These are phyloP conservation scores for Drosophila neonasuta DNA, from an alignment of 2,888 invertebrate genomes.

Conservation along the genomic window DNA sequence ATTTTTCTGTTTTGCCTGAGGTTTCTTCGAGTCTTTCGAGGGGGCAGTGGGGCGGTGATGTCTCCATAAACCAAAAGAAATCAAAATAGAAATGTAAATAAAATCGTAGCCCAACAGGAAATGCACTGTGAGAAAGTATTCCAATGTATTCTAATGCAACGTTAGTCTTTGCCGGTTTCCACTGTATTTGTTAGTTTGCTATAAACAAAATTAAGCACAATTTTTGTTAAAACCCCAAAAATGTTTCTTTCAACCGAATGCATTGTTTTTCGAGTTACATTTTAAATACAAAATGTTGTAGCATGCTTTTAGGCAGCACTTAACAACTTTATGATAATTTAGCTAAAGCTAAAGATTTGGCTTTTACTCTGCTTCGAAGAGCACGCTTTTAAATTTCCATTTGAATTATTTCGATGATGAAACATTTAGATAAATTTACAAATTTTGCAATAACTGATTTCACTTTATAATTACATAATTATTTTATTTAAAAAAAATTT, in stretches of 20 bases:
- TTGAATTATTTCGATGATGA: too few relatives aligned
- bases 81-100: conserved; percentile 43
- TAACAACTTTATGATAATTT: not conserved
- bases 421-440: too few relatives aligned
- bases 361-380: too few relatives aligned
- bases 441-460: too few relatives aligned
- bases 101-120: conserved; percentile 29
- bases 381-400: too few relatives aligned
- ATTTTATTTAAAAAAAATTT: too few relatives aligned
- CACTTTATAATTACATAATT: too few relatives aligned
- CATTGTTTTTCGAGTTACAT: too few relatives aligned
- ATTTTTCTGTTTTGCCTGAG: conserved; percentile 40
- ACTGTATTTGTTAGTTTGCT: not conserved
- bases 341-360: not conserved
- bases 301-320: not conserved
- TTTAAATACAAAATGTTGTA: not conserved
- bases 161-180: not conserved
- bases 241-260: not conserved
- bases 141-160: not conserved
- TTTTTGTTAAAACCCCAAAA: not conserved
- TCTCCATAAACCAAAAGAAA: conserved; percentile 58
- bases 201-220: not conserved
- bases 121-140: conserved; percentile 38
- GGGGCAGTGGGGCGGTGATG: conserved; percentile 22
- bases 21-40: conserved; percentile 11